Evolutionary conservation across 2,797 vertebrate genomes (phyloP).

Genomic region (Helicolenus hilgendorfi): DNA sequence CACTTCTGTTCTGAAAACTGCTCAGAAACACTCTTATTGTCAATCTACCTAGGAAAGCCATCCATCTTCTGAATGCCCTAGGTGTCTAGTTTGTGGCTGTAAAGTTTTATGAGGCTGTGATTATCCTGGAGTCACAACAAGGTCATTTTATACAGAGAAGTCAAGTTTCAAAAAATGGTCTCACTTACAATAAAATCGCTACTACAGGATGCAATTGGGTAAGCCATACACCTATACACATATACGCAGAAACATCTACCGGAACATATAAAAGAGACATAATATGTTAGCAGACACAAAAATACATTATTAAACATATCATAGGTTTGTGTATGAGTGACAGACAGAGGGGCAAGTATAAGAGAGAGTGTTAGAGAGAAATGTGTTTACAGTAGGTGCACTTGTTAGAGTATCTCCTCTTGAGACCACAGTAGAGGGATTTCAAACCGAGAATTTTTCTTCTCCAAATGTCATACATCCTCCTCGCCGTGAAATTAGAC

Average conservation of each 20-base stretch:
- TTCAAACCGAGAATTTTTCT: slow-evolving; percentile 11
- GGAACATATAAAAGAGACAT: not conserved
- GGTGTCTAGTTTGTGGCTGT: too few relatives aligned
- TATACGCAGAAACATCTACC: not conserved
- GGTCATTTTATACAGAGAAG: too few relatives aligned
- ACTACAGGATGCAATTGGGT: slow-evolving; percentile 2
- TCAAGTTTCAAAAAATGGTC: too few relatives aligned
- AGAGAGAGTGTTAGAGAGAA: not conserved
- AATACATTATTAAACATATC: not conserved
- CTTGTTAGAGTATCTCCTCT: slow-evolving; percentile 6
- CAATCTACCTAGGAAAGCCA: too few relatives aligned
- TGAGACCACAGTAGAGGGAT: not conserved
- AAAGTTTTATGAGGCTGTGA: too few relatives aligned
- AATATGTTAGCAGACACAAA: not conserved
- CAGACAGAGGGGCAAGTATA: not conserved
- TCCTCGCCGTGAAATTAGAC: slow-evolving; percentile 26
- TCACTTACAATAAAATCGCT: too few relatives aligned
- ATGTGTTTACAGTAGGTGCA: slow-evolving; percentile 1
- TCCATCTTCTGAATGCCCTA: too few relatives aligned
- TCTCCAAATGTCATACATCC: slow-evolving; percentile 14
- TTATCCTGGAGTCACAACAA: too few relatives aligned
- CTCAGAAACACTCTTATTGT: too few relatives aligned
- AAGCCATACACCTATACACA: not conserved
- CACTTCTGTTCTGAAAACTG: too few relatives aligned
- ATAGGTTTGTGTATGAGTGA: not conserved